These are phyloP conservation scores for Lemur catta DNA, from an alignment of 2,797 vertebrate species.

Conservation along the genomic window DNA sequence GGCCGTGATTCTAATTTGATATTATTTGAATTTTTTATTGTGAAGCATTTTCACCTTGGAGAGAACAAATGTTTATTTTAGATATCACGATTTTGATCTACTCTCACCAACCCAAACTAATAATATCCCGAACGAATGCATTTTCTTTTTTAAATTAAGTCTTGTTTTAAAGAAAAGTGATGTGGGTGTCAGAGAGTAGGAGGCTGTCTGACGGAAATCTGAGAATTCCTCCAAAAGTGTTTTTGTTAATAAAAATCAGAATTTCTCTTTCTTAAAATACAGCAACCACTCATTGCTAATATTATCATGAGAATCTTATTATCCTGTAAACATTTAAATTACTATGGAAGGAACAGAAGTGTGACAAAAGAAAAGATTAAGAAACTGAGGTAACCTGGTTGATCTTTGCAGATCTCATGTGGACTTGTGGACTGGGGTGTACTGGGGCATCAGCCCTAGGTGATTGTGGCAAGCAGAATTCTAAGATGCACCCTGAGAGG, in stretches of 20 bases:
- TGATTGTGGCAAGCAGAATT: not conserved
- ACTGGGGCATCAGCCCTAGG: not conserved
- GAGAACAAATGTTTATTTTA: conserved; percentile 37
- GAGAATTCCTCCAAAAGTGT: conserved; percentile 17
- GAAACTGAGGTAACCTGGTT: not conserved
- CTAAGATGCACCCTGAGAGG: not conserved
- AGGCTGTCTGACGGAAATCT: conserved; percentile 31
- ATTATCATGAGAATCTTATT: not conserved
- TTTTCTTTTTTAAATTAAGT: conserved; percentile 40
- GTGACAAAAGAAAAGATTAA: not conserved
- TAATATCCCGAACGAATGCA: not conserved
- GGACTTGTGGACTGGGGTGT: no score
- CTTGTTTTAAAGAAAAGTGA: conserved; percentile 32
- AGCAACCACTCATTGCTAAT: not conserved
- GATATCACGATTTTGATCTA: conserved; percentile 25
- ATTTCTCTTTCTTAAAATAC: not conserved
- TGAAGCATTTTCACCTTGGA: conserved; percentile 21
- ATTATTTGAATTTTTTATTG: conserved; percentile 12
- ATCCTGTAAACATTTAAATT: not conserved
- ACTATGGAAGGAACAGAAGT: not conserved
- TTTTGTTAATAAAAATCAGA: conserved; percentile 42
- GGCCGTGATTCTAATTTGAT: not conserved
- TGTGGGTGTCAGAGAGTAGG: conserved; percentile 29
- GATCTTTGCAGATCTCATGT: not conserved
- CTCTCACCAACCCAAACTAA: not conserved